Base-by-base conservation (phyloP, 2,113 vertebrate species). In the Octodon degus region DNA sequence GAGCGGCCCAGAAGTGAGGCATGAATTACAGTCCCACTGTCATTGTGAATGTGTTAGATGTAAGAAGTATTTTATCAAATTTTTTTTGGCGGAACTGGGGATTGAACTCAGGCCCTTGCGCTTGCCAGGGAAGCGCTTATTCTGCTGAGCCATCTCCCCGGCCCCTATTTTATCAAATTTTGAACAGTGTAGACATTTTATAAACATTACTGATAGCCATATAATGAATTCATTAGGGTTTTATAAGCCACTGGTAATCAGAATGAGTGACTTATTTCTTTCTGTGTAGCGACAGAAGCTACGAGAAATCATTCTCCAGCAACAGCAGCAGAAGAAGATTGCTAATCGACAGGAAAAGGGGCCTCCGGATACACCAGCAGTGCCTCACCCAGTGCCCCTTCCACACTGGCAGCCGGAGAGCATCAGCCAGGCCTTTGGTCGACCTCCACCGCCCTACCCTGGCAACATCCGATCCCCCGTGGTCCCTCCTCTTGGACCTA, bases 401-500 rank as follows among this genome's bases (percentile, higher is more conserved):
- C 98, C 97, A 13, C 99, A 98, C 0, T 99, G 99, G 99, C 98
- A 99, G 65, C 99, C 99, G 63, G 99, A 99, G 20, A 98, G 98
- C 79, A 34, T 98, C 43, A 90, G 97, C 84, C 98, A 99, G 47
- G 94, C 98, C 20, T 99, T 99, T 85, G 98, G 98, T 80, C 98
- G 99, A 12, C 99, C 99, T 16, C 99, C 99, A 7, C 99, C 99
- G 60, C 99, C 99, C 0, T 99, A 99, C 87, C 99, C 99, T 1
- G 99, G 99, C 37, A 99, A 98, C 93, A 11, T 98, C 80, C 62
- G 99, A 70, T 97, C 99, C 1, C 98, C 99, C 27, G 97, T 98
- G 58, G 96, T 98, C 24, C 97, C 98, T 82, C 98, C 98, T 4
- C 94, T 98, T 5, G 98, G 97, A 24, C 98, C 98, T 77, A 98